phyloP scores from a whole-genome alignment of 2,113 vertebrate genomes.

The Anguilla japonica region DNA sequence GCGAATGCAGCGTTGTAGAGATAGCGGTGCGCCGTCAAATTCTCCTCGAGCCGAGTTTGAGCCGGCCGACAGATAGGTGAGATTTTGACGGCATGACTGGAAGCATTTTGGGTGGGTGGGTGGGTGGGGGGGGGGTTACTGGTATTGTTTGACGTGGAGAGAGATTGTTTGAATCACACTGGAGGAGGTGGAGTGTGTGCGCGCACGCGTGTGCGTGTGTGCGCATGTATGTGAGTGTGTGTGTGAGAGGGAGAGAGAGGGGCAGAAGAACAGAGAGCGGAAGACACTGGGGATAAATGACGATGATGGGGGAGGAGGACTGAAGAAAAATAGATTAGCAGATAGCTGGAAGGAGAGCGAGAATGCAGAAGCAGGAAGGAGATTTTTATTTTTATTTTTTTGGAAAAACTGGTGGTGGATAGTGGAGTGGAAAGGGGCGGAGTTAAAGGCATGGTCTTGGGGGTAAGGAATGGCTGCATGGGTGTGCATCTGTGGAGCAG shows the following conservation, averaged over 20 bases:
- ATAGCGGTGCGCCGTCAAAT: conserved; percentile 63
- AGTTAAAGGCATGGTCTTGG: background rate
- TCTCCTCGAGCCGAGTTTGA: conserved; percentile 54
- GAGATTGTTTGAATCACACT: conserved; percentile 24
- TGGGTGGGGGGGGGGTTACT: background rate
- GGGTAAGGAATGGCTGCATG: background rate
- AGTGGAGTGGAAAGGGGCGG: background rate
- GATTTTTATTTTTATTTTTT: background rate
- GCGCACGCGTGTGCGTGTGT: background rate
- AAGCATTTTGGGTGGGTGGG: conserved; percentile 36
- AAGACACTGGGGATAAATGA: background rate
- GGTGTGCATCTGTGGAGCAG: background rate
- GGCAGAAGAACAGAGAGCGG: background rate
- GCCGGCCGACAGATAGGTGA: conserved; percentile 68
- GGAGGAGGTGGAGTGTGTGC: conserved; percentile 22
- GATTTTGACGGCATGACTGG: conserved; percentile 62
- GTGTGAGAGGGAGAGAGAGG: conserved; percentile 12
- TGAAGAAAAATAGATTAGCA: background rate
- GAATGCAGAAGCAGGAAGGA: background rate
- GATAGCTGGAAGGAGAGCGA: background rate
- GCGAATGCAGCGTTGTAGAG: conserved; percentile 43
- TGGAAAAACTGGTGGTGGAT: background rate
- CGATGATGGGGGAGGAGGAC: background rate
- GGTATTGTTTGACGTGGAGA: conserved; percentile 34
- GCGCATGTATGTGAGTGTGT: background rate